These are phyloP conservation scores for Holotrichia oblita DNA, from an alignment of 1,140 invertebrate species.

Conservation along the genomic window DNA sequence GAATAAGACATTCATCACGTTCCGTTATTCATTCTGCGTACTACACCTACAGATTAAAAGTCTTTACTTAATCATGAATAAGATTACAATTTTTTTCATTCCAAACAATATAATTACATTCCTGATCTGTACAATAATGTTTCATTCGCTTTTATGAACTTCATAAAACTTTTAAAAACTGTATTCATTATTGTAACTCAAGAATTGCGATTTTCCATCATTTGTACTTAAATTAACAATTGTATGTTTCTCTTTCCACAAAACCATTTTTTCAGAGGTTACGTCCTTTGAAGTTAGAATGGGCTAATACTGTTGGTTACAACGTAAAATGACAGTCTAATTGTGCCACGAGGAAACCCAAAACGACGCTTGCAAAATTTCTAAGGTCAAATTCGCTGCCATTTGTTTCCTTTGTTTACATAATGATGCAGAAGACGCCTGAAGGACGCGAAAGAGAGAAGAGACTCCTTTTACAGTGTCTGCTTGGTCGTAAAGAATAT, in stretches of 20 bases:
- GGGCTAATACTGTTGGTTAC: neutral
- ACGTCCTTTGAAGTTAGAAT: neutral
- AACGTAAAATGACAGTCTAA: neutral
- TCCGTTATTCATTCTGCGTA: too few species aligned
- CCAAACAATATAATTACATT: too few species aligned
- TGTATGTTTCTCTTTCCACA: neutral
- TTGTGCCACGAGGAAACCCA: neutral
- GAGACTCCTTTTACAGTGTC: neutral
- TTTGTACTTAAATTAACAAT: neutral
- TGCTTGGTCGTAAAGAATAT: constrained; percentile 5
- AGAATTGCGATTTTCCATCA: too few species aligned
- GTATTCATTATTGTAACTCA: too few species aligned
- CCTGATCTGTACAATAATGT: too few species aligned
- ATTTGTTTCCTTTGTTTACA: constrained; percentile 3
- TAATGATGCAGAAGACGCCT: constrained; percentile 5
- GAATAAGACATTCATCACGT: too few species aligned
- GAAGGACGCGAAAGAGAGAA: neutral
- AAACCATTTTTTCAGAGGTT: neutral
- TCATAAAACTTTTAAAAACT: too few species aligned
- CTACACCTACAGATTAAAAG: too few species aligned
- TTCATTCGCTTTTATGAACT: too few species aligned
- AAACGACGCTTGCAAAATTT: neutral
- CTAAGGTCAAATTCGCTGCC: neutral
- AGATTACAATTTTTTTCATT: too few species aligned
- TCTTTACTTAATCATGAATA: too few species aligned